phyloP scores from a whole-genome alignment of 2,113 vertebrate genomes.

The Holacanthus passer region DNA sequence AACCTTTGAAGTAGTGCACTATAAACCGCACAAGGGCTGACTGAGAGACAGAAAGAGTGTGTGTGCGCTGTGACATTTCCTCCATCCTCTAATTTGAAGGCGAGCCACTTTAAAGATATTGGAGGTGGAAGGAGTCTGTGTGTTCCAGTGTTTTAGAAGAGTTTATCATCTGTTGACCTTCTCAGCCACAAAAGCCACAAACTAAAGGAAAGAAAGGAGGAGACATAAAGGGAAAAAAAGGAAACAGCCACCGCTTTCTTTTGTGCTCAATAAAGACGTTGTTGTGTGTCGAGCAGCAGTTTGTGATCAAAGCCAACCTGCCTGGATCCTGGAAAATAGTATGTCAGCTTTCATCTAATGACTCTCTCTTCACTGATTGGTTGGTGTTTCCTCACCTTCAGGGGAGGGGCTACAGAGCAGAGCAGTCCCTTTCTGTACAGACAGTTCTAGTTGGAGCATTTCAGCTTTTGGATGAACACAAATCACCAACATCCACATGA shows the following conservation, averaged over 20 bases:
- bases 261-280: conserved; percentile 20
- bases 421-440: not conserved
- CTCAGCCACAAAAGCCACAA: conserved; percentile 66
- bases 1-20: conserved; percentile 74
- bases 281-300: conserved; percentile 9
- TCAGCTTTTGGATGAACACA: not conserved
- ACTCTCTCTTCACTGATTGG: conserved; percentile 22
- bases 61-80: conserved; percentile 73
- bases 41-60: conserved; percentile 23
- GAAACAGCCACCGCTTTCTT: not conserved
- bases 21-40: conserved; percentile 61
- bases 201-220: conserved; percentile 28
- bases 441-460: not conserved
- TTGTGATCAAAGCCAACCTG: conserved; percentile 41
- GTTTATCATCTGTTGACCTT: conserved; percentile 81
- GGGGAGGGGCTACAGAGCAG: not conserved
- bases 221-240: conserved; percentile 9
- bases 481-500: not conserved
- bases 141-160: conserved; percentile 74
- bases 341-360: conserved; percentile 5
- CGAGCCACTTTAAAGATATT: conserved; percentile 76
- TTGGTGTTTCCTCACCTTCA: not conserved
- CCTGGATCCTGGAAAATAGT: conserved; percentile 2
- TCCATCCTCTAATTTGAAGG: conserved; percentile 76
- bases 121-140: conserved; percentile 64